Conservation (phyloP, 2,888 invertebrate species). For the Hydrotaea diabolus region DNA sequence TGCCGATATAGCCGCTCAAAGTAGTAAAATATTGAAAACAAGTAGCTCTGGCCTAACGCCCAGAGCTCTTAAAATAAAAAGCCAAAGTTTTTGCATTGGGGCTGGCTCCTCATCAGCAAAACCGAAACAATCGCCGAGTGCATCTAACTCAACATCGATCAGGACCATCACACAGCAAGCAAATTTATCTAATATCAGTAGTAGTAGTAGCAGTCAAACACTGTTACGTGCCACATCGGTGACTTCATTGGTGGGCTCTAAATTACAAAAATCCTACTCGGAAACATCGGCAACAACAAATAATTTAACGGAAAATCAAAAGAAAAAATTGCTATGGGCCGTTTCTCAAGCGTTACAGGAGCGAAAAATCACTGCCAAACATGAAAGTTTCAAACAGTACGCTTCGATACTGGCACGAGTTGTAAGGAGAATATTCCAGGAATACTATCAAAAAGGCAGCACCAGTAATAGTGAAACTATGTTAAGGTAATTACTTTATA, state of each 20-base stretch:
- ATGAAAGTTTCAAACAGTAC: slow-evolving; percentile 87
- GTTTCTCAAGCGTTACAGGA: slow-evolving; percentile 88
- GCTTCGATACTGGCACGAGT: slow-evolving; percentile 86
- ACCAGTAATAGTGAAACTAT: slow-evolving; percentile 90
- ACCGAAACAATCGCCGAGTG: slow-evolving; percentile 49
- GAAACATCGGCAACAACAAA: slow-evolving; percentile 72
- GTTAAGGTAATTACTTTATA: slow-evolving; percentile 82
- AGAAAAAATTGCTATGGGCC: slow-evolving; percentile 89
- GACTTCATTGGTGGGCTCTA: slow-evolving; percentile 60
- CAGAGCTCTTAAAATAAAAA: slow-evolving; percentile 79
- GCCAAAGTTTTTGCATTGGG: slow-evolving; percentile 80
- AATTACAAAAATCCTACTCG: slow-evolving; percentile 72
- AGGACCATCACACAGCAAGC: slow-evolving; percentile 23
- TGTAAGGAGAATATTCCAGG: slow-evolving; percentile 85
- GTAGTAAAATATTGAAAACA: slow-evolving; percentile 73
- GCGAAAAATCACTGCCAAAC: slow-evolving; percentile 85
- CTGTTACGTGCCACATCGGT: slow-evolving; percentile 43
- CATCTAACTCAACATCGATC: slow-evolving; percentile 49
- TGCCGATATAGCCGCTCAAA: slow-evolving; percentile 70
- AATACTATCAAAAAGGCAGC: slow-evolving; percentile 83
- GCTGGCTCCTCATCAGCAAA: slow-evolving; percentile 74
- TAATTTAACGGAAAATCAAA: slow-evolving; percentile 78
- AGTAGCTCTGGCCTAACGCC: slow-evolving; percentile 74
- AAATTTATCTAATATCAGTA: slow-evolving; percentile 31
- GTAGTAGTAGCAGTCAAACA: slow-evolving; percentile 45